These are phyloP conservation scores for Nautilus pompilius DNA, from an alignment of 1,140 invertebrate genomes.

Conservation along the genomic window DNA sequence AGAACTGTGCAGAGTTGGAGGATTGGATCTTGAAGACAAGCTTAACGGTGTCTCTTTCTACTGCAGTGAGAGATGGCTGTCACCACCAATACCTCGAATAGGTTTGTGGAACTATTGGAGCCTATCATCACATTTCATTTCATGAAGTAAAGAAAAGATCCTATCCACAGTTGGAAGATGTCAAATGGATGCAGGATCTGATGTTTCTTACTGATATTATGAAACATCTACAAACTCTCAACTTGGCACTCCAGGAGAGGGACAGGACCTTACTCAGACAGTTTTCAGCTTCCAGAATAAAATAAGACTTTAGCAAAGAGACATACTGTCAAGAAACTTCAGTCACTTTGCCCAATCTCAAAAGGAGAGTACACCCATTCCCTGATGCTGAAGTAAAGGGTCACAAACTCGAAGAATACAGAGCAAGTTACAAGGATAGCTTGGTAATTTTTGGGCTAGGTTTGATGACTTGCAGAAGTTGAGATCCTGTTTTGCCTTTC, in stretches of 20 bases:
- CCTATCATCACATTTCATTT: neutral
- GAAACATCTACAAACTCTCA: neutral
- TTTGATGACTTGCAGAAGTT: neutral
- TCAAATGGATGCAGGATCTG: slow-evolving; percentile 2
- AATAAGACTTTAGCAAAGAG: neutral
- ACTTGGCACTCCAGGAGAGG: neutral
- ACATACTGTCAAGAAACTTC: slow-evolving; percentile 1
- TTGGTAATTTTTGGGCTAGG: neutral
- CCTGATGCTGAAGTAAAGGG: neutral
- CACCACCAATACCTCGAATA: neutral
- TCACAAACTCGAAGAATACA: neutral
- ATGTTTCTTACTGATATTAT: neutral
- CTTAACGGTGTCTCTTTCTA: neutral
- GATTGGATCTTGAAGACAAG: no score
- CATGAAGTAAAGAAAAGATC: neutral
- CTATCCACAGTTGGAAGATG: neutral
- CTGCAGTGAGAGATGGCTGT: neutral
- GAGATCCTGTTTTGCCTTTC: neutral
- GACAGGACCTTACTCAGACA: neutral
- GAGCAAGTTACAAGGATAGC: neutral
- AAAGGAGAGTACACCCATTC: neutral
- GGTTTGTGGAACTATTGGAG: neutral
- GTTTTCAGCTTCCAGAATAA: neutral
- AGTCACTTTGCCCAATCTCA: neutral
- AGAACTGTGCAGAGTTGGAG: no score